Evolutionary conservation across 92 coral and sea anemone species (phyloP), one percentile per base, ranked within the genome.

Genomic region (Phenganax subtilis): DNA sequence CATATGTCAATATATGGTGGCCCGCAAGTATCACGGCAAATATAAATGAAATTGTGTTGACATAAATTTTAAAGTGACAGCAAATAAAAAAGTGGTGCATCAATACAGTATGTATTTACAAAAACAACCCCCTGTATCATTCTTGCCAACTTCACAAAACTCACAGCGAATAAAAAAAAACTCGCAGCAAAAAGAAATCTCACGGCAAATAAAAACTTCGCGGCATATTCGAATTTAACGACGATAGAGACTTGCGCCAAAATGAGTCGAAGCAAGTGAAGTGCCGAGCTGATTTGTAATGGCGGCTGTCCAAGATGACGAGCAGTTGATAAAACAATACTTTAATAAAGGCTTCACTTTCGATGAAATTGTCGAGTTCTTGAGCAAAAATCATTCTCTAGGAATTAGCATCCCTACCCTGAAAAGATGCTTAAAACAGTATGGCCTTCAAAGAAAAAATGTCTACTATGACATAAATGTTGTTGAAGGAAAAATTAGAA

Each of bases 331-430:
- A 28, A 59, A 68, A 16, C 14, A 77, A 55, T 77, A 59, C 71
- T 77, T 77, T 77, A 77, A 77, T 44, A 77, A 54, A 54, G 71
- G 82, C 51, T 77, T 77, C 82, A 77, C 20, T 67, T 77, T 57
- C 68, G 71, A 77, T 0, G 71, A 77, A 77, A 77, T 77, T 16
- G 54, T n/a, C 62, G 47, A 59, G 82, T 77, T 77, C 17, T 76
- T 76, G 44, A 66, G 51, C 51, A 54, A 76, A 28, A 61, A 61
- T 17, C 67, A 61, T 61, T 61, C 67, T 14, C 9, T 61, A 9
- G 15, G 9, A 61, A 61, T 17, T 17, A 61, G 67, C 7, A 61
- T 61, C 29, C 27, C 29, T 14, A 61, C 67, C 67, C 25, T 77
- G 17, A 77, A 77, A 68, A 77, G 82, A 60, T 27, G 82, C 12